Evolutionary conservation across 2,113 vertebrate species (phyloP), one percentile per base, ranked within the genome.

Genomic region (Mus spicilegus): DNA sequence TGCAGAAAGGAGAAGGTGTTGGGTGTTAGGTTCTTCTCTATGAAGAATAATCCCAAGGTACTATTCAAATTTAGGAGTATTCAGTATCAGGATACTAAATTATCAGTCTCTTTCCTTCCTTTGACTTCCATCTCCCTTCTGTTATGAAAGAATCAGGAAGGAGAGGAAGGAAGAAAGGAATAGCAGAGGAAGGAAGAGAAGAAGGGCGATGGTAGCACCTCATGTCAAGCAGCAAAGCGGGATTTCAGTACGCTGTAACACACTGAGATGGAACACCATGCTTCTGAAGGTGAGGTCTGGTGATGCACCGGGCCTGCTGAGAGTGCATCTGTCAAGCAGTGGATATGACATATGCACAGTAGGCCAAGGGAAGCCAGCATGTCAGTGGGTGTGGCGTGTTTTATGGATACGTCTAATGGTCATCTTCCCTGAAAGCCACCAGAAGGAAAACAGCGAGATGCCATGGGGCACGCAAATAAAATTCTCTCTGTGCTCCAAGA

Each of bases 31-130:
- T 51, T 75, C 19, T 51, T 89, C 70, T 69, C 73, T 42, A 61
- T 73, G 69, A 90, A 26, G 24, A 94, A 9, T 88, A 91, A 89
- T 84, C 91, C 6, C 69, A 93, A 93, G 7, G 77, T 94, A 54
- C 65, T 87, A 65, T 89, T 90, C 26, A 14, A 80, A 72, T 85
- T 54, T 72, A 89, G 7, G n/a, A n/a, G 24, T 76, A 81, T 56
- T 94, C 80, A 93, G 61, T 63, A 69, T 80, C 51, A 61, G 72
- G 65, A 73, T 78, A 67, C 5, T 42, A 69, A 77, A 75, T 61
- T 82, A 17, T n/a, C 10, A 17, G n/a, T 89, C 76, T 77, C n/a
- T 89, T n/a, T 46, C 39, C 51, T 88, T 85, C 54, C 14, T 82
- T 86, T 82, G 24, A 10, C 33, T 95, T 70, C 58, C 26, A 82